A percentile compares a stretch with the other conserved stretches of the same genome.
Evolutionary conservation across 1,140 invertebrate genomes (phyloP).

Genomic region (Aphelinus atriplicis): DNA sequence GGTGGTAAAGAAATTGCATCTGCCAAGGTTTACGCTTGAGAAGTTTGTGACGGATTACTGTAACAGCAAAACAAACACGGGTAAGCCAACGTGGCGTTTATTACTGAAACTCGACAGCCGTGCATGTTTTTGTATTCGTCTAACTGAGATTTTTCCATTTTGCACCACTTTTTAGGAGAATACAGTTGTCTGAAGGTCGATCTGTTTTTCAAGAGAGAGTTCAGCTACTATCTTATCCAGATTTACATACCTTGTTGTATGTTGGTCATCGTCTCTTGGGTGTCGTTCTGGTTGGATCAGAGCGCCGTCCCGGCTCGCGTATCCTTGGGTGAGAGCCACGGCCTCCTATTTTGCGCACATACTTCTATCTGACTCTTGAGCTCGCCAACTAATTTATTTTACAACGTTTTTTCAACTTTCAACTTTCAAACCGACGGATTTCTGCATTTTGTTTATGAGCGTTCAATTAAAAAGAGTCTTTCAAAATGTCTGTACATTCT

Average conservation of each 20-base stretch:
- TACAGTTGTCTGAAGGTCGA: constrained; percentile 97
- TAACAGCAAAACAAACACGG: constrained; percentile 95
- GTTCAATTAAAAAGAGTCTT: no score
- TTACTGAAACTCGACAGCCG: no score
- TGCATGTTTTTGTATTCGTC: no score
- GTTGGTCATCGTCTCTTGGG: constrained; percentile 97
- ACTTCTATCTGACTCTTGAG: no score
- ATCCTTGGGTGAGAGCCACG: constrained; percentile 76
- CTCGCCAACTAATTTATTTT: no score
- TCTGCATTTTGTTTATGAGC: no score
- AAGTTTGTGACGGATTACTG: constrained; percentile 93
- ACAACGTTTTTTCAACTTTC: no score
- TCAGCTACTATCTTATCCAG: constrained; percentile 98
- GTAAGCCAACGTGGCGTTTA: constrained; percentile 63
- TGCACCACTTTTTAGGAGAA: constrained; percentile 74
- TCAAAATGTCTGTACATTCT: no score
- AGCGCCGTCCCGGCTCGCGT: constrained; percentile 94
- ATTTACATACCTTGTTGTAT: constrained; percentile 98
- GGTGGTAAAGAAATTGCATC: constrained; percentile 90
- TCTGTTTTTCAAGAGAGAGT: constrained; percentile 94
- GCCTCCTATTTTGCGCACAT: no score
- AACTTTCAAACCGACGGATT: no score
- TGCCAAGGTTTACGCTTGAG: constrained; percentile 92
- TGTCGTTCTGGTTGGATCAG: constrained; percentile 97
- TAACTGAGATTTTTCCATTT: background rate